A percentile compares a stretch with the other conserved stretches of the same genome.
Conservation (phyloP, 2,888 invertebrate species). For the Serripes groenlandicus region DNA sequence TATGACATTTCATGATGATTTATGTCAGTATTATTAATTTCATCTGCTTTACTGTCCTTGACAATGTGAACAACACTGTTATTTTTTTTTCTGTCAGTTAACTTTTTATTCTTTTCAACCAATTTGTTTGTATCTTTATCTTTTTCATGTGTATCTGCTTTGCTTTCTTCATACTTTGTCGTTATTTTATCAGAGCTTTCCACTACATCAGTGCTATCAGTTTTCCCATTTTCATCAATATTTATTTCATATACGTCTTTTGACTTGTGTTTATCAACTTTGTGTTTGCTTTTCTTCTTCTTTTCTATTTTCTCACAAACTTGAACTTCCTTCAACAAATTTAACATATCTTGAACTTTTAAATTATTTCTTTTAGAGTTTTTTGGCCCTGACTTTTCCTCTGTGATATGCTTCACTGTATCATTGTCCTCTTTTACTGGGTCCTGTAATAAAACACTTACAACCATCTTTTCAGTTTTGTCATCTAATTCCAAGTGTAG, state of each 20-base stretch:
- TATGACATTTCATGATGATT: conserved; percentile 49
- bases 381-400: neutral
- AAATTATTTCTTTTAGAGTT: conserved; percentile 45
- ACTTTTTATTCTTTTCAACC: neutral
- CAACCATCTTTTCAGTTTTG: too few species aligned
- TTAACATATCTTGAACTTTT: conserved; percentile 63
- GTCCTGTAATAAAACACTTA: neutral
- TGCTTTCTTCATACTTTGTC: neutral
- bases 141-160: neutral
- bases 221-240: neutral
- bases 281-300: conserved; percentile 53
- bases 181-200: neutral
- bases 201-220: neutral
- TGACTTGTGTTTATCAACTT: conserved; percentile 45
- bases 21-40: conserved; percentile 10
- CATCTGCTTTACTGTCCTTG: neutral
- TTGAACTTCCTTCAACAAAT: conserved; percentile 59
- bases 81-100: neutral
- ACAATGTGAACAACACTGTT: neutral
- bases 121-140: conserved; percentile 7
- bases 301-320: conserved; percentile 40
- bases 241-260: conserved; percentile 11
- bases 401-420: neutral
- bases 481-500: neutral
- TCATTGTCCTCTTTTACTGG: neutral